Percentiles rank a stretch among this genome's conserved stretches.
These are phyloP conservation scores for Centropyge bicolor DNA, from an alignment of 2,797 vertebrate species.

Conservation along the genomic window DNA sequence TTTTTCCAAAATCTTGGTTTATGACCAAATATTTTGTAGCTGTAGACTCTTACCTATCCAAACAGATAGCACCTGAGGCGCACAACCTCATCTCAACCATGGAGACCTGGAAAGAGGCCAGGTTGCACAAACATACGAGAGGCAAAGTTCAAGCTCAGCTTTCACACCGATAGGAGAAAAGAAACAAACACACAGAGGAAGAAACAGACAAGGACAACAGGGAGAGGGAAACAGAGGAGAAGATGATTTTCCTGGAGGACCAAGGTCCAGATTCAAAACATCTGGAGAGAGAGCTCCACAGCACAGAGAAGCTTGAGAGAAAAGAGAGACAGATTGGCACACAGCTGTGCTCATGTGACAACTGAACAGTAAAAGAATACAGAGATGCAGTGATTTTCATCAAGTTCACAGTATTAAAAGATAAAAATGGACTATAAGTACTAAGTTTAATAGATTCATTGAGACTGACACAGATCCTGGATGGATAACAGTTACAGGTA, in stretches of 20 bases:
- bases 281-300: background rate
- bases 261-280: slow-evolving; percentile 4
- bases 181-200: background rate
- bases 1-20: background rate
- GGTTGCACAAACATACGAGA: background rate
- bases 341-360: slow-evolving; percentile 4
- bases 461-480: background rate
- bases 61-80: background rate
- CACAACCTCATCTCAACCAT: background rate
- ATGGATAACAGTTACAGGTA: background rate
- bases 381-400: background rate
- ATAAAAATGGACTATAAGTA: background rate
- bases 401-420: background rate
- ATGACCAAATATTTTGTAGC: too few relatives aligned
- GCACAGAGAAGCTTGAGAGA: background rate
- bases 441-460: background rate
- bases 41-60: background rate
- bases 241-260: background rate
- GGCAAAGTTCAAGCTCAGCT: background rate
- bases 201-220: background rate
- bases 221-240: background rate
- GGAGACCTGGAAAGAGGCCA: background rate
- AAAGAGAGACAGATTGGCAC: background rate
- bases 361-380: background rate
- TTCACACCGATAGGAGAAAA: background rate